Evolutionary conservation across 2,797 vertebrate genomes (phyloP).

Genomic region (Pseudomugil tenellus): DNA sequence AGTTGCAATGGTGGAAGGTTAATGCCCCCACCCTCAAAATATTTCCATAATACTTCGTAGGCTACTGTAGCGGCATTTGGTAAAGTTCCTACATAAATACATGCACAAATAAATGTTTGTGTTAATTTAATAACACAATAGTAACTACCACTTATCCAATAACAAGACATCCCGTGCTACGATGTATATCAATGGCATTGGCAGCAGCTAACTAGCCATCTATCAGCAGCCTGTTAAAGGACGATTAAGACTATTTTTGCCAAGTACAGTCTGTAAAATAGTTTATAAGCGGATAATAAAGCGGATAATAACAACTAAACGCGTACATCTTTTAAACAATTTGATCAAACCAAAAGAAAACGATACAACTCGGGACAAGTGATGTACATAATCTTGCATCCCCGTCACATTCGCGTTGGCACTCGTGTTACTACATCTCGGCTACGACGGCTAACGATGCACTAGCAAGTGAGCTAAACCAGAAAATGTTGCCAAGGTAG

Average conservation of each 20-base stretch:
- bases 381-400: slow-evolving; percentile 71
- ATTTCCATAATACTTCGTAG: not conserved
- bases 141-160: slow-evolving; percentile 47
- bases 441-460: slow-evolving; percentile 79
- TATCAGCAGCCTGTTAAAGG: slow-evolving; percentile 60
- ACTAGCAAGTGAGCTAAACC: slow-evolving; percentile 66
- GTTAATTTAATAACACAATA: slow-evolving; percentile 59
- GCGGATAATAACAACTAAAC: slow-evolving; percentile 19
- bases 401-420: slow-evolving; percentile 74
- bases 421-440: slow-evolving; percentile 78
- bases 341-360: slow-evolving; percentile 27
- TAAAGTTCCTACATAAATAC: slow-evolving; percentile 12
- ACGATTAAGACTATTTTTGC: slow-evolving; percentile 50
- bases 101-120: slow-evolving; percentile 27
- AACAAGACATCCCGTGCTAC: slow-evolving; percentile 60
- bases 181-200: slow-evolving; percentile 64
- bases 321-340: slow-evolving; percentile 6
- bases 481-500: slow-evolving; percentile 10
- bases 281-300: slow-evolving; percentile 1
- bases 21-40: too few relatives aligned
- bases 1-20: slow-evolving; percentile 57
- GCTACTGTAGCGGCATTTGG: slow-evolving; percentile 8
- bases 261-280: slow-evolving; percentile 10
- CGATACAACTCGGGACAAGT: slow-evolving; percentile 54
- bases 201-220: slow-evolving; percentile 73